These are phyloP conservation scores for Allobates femoralis DNA, from an alignment of 2,797 vertebrate species.

Conservation along the genomic window DNA sequence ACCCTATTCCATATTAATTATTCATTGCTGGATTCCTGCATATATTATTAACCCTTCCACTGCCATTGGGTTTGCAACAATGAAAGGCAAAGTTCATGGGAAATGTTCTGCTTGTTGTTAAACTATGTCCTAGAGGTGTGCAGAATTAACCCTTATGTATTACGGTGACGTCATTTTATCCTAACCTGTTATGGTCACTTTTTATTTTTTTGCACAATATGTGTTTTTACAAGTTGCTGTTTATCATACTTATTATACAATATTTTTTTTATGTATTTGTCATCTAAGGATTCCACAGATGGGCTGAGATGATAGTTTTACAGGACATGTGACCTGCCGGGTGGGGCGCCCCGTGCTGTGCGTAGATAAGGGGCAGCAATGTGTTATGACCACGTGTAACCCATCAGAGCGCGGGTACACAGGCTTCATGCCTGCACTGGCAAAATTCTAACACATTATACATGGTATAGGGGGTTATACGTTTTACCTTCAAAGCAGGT, in stretches of 20 bases:
- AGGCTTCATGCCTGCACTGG: not conserved
- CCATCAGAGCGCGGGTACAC: not conserved
- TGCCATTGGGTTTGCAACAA: not conserved
- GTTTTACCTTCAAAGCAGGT: not conserved
- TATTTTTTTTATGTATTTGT: not conserved
- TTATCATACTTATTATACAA: not conserved
- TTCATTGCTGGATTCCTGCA: not conserved
- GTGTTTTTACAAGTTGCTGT: not conserved
- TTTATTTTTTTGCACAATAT: not conserved
- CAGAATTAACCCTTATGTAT: not conserved
- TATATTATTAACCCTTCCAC: not conserved
- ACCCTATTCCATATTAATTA: conserved; percentile 26
- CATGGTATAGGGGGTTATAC: not conserved
- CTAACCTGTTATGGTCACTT: not conserved
- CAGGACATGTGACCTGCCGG: conserved; percentile 28
- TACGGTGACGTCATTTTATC: not conserved
- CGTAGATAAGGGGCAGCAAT: conserved; percentile 44
- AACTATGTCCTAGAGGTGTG: not conserved
- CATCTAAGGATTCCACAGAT: conserved; percentile 33
- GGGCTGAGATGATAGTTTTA: conserved; percentile 48
- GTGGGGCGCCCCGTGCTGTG: conserved; percentile 45
- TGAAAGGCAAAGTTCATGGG: not conserved
- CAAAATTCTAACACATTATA: not conserved
- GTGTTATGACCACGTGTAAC: conserved; percentile 20
- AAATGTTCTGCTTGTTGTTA: not conserved